A percentile compares a stretch with the other conserved stretches of the same genome.
phyloP scores from a whole-genome alignment of 2,888 invertebrate genomes.

The Cecidostiba fungosa region DNA sequence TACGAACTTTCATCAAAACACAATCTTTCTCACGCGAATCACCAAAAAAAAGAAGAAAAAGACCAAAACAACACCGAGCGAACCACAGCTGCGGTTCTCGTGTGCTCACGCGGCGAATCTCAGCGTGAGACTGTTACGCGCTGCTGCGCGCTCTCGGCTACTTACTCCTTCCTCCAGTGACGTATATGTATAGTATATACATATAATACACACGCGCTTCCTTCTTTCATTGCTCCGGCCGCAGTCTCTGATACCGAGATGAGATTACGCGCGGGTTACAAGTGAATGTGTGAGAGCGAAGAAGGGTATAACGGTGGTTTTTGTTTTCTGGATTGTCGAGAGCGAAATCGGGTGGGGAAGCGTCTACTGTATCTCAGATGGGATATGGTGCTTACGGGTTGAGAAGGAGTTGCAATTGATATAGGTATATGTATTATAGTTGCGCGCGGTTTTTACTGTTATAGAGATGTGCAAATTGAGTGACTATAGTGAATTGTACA shows the following conservation, averaged over 20 bases:
- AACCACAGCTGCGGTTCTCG: background rate
- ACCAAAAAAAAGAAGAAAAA: background rate
- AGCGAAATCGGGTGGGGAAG: background rate
- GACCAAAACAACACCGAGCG: background rate
- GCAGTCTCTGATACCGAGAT: background rate
- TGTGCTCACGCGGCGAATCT: slow-evolving; percentile 31
- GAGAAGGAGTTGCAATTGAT: background rate
- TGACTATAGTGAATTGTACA: no score
- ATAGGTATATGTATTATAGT: background rate
- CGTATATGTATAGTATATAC: background rate
- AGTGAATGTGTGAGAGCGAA: background rate
- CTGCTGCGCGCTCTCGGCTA: slow-evolving; percentile 11
- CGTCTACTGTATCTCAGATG: background rate
- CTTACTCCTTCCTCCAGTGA: slow-evolving; percentile 26
- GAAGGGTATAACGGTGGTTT: background rate
- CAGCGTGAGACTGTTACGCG: slow-evolving; percentile 60
- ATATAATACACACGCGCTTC: background rate
- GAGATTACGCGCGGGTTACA: background rate
- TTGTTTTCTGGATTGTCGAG: background rate
- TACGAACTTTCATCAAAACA: no score
- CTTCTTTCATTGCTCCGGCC: background rate
- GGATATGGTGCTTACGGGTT: background rate
- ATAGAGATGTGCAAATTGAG: no score
- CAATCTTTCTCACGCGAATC: background rate
- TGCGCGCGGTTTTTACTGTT: no score